Conservation (phyloP, 2,888 invertebrate species). For the Morpho deidamia region DNA sequence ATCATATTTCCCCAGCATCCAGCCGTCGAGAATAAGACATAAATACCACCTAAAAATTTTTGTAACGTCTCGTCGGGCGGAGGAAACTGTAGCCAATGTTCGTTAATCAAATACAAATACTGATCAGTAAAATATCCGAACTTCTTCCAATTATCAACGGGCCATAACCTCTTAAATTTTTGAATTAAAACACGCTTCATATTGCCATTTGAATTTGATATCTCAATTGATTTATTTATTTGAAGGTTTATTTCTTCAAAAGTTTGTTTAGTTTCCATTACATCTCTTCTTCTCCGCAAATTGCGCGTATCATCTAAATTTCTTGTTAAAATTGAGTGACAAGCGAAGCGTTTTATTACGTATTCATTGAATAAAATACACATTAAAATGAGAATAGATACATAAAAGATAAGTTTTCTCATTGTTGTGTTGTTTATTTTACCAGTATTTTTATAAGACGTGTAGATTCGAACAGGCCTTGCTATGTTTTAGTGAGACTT, state of each 20-base stretch:
- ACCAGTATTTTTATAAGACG: slow-evolving; percentile 32
- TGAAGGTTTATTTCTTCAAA: slow-evolving; percentile 4
- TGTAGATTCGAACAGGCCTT: slow-evolving; percentile 44
- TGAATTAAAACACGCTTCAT: slow-evolving; percentile 45
- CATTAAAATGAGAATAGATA: slow-evolving; percentile 35
- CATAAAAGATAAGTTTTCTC: slow-evolving; percentile 39
- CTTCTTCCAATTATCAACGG: slow-evolving; percentile 68
- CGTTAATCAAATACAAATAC: slow-evolving; percentile 80
- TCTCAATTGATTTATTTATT: slow-evolving; percentile 13
- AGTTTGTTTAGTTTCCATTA: slow-evolving; percentile 7
- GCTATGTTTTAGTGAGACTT: slow-evolving; percentile 41
- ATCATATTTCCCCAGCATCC: slow-evolving; percentile 85
- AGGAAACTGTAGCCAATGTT: slow-evolving; percentile 84
- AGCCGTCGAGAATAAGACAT: slow-evolving; percentile 79
- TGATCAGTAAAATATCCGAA: slow-evolving; percentile 78
- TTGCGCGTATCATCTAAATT: slow-evolving; percentile 1
- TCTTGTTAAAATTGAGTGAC: background rate
- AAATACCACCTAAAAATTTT: slow-evolving; percentile 79
- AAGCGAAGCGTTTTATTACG: background rate
- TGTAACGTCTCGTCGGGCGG: slow-evolving; percentile 80
- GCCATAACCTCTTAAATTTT: slow-evolving; percentile 59
- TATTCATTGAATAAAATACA: slow-evolving; percentile 36
- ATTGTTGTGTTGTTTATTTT: slow-evolving; percentile 31
- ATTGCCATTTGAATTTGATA: slow-evolving; percentile 16
- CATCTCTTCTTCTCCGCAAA: slow-evolving; percentile 13